Evolutionary conservation across 2,113 vertebrate genomes (phyloP).

Genomic region (Gila orcuttii): DNA sequence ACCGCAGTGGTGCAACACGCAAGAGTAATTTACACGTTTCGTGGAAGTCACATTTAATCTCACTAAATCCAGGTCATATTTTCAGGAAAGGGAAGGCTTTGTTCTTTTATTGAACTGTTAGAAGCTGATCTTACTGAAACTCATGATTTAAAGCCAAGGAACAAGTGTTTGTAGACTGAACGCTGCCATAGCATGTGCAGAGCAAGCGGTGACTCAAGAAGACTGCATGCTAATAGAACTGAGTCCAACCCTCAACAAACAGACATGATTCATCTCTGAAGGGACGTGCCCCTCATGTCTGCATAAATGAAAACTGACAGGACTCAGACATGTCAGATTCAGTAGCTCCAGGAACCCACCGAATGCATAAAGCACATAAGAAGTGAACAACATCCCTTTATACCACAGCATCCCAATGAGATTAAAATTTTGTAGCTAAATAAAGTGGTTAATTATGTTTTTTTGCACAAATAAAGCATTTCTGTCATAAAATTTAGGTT

Average conservation of each 20-base stretch:
- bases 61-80: background rate
- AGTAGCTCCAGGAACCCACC: constrained; percentile 35
- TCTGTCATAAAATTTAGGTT: too few relatives aligned
- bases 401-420: background rate
- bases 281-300: constrained; percentile 13
- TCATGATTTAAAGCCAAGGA: background rate
- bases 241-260: constrained; percentile 44
- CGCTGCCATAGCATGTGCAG: background rate
- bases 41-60: background rate
- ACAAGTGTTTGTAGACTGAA: background rate
- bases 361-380: too few relatives aligned
- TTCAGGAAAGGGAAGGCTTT: background rate
- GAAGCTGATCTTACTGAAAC: background rate
- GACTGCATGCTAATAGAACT: constrained; percentile 41
- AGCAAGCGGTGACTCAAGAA: constrained; percentile 40
- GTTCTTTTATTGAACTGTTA: background rate
- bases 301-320: constrained; percentile 44
- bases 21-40: background rate
- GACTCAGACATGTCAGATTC: constrained; percentile 41
- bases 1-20: background rate
- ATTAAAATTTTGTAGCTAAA: background rate
- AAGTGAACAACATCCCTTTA: background rate
- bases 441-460: background rate
- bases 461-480: too few relatives aligned
- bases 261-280: constrained; percentile 46